Conservation (phyloP, 2,888 invertebrate genomes). For the Galerucella calmariensis region DNA sequence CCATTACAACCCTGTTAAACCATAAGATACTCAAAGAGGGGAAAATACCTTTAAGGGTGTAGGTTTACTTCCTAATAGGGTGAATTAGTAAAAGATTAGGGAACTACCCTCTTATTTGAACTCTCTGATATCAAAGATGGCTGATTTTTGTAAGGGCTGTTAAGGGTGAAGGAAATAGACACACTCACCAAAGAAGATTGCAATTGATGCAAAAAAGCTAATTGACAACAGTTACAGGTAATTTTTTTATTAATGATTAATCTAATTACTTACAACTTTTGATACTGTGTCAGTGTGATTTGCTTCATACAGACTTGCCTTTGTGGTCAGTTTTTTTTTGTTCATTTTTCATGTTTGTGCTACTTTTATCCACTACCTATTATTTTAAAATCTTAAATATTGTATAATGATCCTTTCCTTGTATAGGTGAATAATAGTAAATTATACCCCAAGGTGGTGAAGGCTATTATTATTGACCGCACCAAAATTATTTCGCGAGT, state of each 20-base stretch:
- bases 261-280: too few relatives aligned
- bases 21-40: conserved; percentile 27
- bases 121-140: conserved; percentile 58
- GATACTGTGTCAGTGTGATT: too few relatives aligned
- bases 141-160: conserved; percentile 54
- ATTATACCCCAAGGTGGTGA: too few relatives aligned
- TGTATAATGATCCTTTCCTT: too few relatives aligned
- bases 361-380: too few relatives aligned
- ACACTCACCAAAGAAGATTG: conserved; percentile 3
- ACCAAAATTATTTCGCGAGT: too few relatives aligned
- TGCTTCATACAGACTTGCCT: too few relatives aligned
- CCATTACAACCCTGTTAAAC: conserved; percentile 20
- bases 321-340: too few relatives aligned
- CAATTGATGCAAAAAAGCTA: conserved; percentile 16
- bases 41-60: conserved; percentile 53
- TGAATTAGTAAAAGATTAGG: conserved; percentile 59
- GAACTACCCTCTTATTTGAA: conserved; percentile 55
- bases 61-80: conserved; percentile 59
- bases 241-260: not conserved
- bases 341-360: too few relatives aligned
- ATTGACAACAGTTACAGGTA: conserved; percentile 6
- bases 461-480: too few relatives aligned
- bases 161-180: conserved; percentile 21
- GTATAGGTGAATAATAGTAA: too few relatives aligned
- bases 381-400: too few relatives aligned